Evolutionary conservation across 2,797 vertebrate species (phyloP), one percentile per base, ranked within the genome.

Genomic region (Leptoclinus maculatus): DNA sequence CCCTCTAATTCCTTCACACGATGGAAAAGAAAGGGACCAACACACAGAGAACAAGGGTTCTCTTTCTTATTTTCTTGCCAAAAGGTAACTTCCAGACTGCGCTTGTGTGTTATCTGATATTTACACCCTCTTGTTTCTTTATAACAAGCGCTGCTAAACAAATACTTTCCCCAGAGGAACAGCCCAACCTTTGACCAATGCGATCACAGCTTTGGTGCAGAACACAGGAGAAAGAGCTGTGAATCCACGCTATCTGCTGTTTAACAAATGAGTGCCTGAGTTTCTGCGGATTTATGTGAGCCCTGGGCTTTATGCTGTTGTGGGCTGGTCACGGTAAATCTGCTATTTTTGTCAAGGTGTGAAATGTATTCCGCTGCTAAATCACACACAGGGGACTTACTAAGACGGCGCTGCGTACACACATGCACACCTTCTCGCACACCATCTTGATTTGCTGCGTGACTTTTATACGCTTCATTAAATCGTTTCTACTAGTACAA

Each of bases 341-440:
- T 89, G 86, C 87, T 89, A 87, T 88, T 89, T 92, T 86, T 89
- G 87, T 88, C 85, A 89, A 86, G 80, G 89, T 92, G 86, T 92
- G 85, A 92, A 91, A 92, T 93, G 81, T 83, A 91, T 90, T 86
- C 83, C 2, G 51, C 80, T 70, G 79, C 80, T 90, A 92, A 92
- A 93, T 93, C 85, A 88, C 85, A 77, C 81, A 64, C 79, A 41
- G 71, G 84, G 79, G 74, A 56, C 76, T 84, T 59, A 58, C 69
- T 77, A 68, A 82, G 72, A 71, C 69, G 66, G 75, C 10, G 6
- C 6, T 8, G 62, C 10, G 8, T 14, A 36, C 59, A 83, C 73
- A 65, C 54, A 71, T 7, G 70, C 68, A 69, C 67, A 47, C 78
- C 69, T 45, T 72, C 60, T n/a, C 16, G 3, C 71, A 23, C 80